Percentiles rank a stretch among this genome's conserved stretches.
phyloP scores from a whole-genome alignment of 2,888 invertebrate genomes.

The Nomada lathburiana region DNA sequence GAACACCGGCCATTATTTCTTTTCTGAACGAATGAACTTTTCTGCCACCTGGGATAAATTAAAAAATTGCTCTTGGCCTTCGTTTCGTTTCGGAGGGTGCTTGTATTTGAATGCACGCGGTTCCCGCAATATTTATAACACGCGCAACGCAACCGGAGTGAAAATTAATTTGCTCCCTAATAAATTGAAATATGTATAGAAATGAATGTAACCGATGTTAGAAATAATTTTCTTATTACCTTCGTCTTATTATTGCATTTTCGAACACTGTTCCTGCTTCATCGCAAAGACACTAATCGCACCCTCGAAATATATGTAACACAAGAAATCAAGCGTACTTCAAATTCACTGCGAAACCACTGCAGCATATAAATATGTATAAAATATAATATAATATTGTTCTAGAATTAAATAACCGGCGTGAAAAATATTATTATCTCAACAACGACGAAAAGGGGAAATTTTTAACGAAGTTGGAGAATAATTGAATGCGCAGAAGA shows the following conservation, averaged over 20 bases:
- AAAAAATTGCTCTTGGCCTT: constrained; percentile 32
- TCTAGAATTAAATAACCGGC: not conserved
- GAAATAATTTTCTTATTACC: too few relatives aligned
- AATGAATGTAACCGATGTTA: too few relatives aligned
- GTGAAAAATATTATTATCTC: not conserved
- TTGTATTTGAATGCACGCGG: not conserved
- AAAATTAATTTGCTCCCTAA: too few relatives aligned
- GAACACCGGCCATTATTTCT: constrained; percentile 58
- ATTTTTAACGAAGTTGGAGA: too few relatives aligned
- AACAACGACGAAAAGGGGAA: not conserved
- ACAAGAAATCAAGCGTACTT: not conserved
- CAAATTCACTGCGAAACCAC: not conserved
- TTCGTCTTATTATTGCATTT: too few relatives aligned
- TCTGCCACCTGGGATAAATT: constrained; percentile 38
- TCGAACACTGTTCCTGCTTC: too few relatives aligned
- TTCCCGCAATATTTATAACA: too few relatives aligned
- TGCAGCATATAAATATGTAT: constrained; percentile 12
- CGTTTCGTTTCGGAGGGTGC: not conserved
- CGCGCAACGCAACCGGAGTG: too few relatives aligned
- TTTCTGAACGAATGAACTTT: constrained; percentile 46
- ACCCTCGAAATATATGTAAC: too few relatives aligned
- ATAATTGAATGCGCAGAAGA: not conserved
- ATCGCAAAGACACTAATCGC: too few relatives aligned
- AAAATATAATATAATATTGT: not conserved
- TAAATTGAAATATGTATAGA: too few relatives aligned